Base-by-base conservation (phyloP, 1,140 invertebrate genomes). In the Pteromalus puparum region DNA sequence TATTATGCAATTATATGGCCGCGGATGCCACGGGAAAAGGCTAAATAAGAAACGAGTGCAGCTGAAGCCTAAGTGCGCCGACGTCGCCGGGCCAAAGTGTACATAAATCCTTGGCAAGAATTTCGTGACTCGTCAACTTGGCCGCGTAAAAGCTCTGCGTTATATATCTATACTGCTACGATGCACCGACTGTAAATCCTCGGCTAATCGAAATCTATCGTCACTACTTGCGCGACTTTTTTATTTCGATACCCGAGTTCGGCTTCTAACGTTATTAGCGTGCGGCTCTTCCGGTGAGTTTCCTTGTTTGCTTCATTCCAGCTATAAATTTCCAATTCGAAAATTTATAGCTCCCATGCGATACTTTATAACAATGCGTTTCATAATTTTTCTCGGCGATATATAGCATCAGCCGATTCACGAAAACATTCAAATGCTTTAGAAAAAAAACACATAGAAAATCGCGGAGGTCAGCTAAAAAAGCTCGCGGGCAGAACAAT, bases 1-100 rank as follows among this genome's bases (percentile, higher is more conserved):
- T 78, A 78, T 78, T 67, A 78, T 78, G 76, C 76, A 38, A 61
- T 61, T 78, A 67, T 65, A 67, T n/a, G 65, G 28, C 26, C 28
- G 48, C 76, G 30, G n/a, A n/a, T 15, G 26, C n/a, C 10, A 12
- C 21, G 24, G 26, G 18, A 53, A 42, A 74, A 42, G n/a, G n/a
- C 42, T 42, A 76, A 76, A 53, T 53, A 76, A 76, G 24, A 53
- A 48, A 76, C 74, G 24, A 76, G 46, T 26, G 42, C 74, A 24
- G 21, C 53, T n/a, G 21, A 74, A 24, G 74, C 24, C 46, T 48
- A 48, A 76, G 74, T 28, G 42, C 46, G 18, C 74, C 28, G 28
- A 13, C 74, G 38, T 30, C 26, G 1, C 72, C 24, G 10, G 26
- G 24, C 10, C 68, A 70, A 42, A 70, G 28, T 30, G 0, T 18